These are phyloP conservation scores for Cotesia typhae DNA, from an alignment of 1,140 invertebrate species.

Conservation along the genomic window DNA sequence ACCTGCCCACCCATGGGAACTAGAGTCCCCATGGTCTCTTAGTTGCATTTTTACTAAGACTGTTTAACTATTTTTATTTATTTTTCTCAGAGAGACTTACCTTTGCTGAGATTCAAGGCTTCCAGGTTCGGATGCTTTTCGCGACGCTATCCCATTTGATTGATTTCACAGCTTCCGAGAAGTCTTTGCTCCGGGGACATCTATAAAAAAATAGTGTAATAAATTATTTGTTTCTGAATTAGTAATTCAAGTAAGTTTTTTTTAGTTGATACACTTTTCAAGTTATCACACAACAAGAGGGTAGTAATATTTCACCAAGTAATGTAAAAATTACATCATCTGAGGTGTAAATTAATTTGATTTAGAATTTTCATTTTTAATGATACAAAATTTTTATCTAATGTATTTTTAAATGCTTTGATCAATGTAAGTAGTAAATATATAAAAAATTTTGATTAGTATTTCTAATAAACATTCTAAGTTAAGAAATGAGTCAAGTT, in stretches of 20 bases:
- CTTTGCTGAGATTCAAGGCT: background rate
- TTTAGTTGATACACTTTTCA: too few species aligned
- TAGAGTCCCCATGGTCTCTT: slow-evolving; percentile 35
- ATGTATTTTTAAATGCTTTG: background rate
- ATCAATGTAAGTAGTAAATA: too few species aligned
- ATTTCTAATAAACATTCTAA: too few species aligned
- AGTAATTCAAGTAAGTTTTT: too few species aligned
- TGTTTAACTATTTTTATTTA: slow-evolving; percentile 10
- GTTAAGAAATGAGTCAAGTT: too few species aligned
- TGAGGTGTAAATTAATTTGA: too few species aligned
- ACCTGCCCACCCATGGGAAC: slow-evolving; percentile 29
- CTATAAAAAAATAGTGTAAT: too few species aligned
- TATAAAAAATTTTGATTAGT: too few species aligned
- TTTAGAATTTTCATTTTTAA: background rate
- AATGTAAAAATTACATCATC: too few species aligned
- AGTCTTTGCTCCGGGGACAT: background rate
- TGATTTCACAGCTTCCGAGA: slow-evolving; percentile 14
- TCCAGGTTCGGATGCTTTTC: background rate
- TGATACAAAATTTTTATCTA: background rate
- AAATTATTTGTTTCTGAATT: too few species aligned
- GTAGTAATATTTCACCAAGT: too few species aligned
- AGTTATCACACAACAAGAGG: too few species aligned
- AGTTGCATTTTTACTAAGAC: background rate
- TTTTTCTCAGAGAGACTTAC: background rate
- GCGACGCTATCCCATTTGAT: slow-evolving; percentile 1